Base-by-base conservation (phyloP, 2,113 vertebrate species). In the Tylochromis polylepis region DNA sequence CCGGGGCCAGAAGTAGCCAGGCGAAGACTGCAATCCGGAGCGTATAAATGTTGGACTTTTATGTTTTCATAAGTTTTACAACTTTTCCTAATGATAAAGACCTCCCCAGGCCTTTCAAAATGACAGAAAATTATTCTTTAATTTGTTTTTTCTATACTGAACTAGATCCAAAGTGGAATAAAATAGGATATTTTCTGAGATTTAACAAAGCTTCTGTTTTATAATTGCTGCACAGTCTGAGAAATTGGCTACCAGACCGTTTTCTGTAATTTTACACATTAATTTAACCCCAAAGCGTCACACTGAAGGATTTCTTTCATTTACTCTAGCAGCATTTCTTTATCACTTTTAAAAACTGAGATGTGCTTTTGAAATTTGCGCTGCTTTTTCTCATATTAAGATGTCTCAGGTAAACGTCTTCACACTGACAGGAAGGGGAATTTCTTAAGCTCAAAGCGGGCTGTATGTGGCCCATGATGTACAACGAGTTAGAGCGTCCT, bases 41-140 rank as follows among this genome's bases (percentile, higher is more conserved):
- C 0, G 18, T 31, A 38, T n/a, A 38, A 65, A 3, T 38, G 11
- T 65, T 5, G 0, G 0, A 65, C 31, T 38, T 29, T 36, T 5
- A 34, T 60, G 60, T 65, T n/a, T 65, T 38, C 31, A 38, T 8
- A 65, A 65, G 60, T n/a, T 65, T 36, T 36, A 38, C 31, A 36
- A 65, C 31, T 2, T 12, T n/a, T 65, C 18, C 1, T 65, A 65
- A 65, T 12, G 31, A 38, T 38, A 65, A 65, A 65, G 60, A 65
- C 2, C 12, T 65, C 31, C 18, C n/a, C 9, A 0, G 4, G 11
- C 18, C 36, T 65, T 38, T 65, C 20, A n/a, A 38, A 38, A 65
- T 11, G 4, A 41, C 11, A 0, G 31, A 18, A 0, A 38, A 38
- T 38, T 38, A 0, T n/a, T 12, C n/a, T 12, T 36, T 34, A n/a